Evolutionary conservation across 2,113 vertebrate genomes (phyloP).

Genomic region (Galemys pyrenaicus): DNA sequence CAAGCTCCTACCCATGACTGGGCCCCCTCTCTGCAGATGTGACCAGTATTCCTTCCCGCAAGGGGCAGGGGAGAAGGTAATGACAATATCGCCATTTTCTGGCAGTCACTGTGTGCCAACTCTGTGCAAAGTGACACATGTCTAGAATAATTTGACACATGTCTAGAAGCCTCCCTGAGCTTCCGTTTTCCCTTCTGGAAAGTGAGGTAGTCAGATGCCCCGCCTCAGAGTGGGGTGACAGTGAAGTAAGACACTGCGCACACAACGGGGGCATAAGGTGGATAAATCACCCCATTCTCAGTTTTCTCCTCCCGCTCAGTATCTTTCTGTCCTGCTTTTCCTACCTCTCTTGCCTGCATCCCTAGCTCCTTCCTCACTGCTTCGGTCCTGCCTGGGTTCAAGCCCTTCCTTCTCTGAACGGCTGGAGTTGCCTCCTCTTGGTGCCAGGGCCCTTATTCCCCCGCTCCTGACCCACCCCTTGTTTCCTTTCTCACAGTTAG

Average conservation of each 20-base stretch:
- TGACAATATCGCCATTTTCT: not conserved
- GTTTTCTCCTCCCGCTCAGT: not conserved
- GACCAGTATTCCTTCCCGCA: constrained; percentile 49
- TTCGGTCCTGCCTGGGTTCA: not conserved
- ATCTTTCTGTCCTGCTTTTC: not conserved
- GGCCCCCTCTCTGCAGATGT: constrained; percentile 59
- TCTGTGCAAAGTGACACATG: too few relatives aligned
- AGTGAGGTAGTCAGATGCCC: not conserved
- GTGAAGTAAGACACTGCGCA: accelerated
- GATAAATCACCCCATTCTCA: too few relatives aligned
- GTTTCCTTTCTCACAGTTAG: not conserved
- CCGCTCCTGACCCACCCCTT: accelerated
- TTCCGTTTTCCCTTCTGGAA: not conserved
- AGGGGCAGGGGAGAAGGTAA: not conserved
- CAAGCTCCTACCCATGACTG: not conserved
- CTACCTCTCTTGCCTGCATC: not conserved
- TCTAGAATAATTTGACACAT: too few relatives aligned
- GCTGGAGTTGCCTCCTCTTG: not conserved
- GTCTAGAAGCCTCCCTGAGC: not conserved
- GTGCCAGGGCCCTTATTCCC: not conserved
- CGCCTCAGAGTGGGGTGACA: not conserved
- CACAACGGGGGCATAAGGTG: too few relatives aligned
- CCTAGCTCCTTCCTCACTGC: not conserved
- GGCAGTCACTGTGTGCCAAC: not conserved
- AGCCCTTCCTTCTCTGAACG: not conserved